A percentile compares a stretch with the other conserved stretches of the same genome.
phyloP scores from a whole-genome alignment of 1,140 invertebrate genomes.

The Ceratoteleas bidentatus region DNA sequence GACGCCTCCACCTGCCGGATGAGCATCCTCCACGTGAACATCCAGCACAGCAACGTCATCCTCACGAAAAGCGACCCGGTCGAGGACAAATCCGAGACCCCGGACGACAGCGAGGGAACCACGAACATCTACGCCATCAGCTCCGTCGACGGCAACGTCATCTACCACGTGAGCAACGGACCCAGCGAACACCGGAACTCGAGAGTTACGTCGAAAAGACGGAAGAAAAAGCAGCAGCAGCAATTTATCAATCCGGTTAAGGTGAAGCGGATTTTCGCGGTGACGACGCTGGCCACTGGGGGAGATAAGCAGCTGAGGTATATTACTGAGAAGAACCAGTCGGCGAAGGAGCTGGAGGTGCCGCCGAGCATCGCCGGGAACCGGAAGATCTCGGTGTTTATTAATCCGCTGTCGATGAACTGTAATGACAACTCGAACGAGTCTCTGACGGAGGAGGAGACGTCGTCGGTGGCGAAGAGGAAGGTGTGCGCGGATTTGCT shows the following conservation, averaged over 20 bases:
- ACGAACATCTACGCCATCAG: slow-evolving; percentile 92
- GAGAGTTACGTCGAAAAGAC: slow-evolving; percentile 67
- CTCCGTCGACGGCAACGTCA: slow-evolving; percentile 91
- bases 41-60: slow-evolving; percentile 85
- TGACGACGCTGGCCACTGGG: slow-evolving; percentile 78
- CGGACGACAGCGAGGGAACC: slow-evolving; percentile 80
- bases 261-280: slow-evolving; percentile 80
- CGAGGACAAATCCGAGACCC: slow-evolving; percentile 74
- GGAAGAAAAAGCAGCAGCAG: slow-evolving; percentile 53
- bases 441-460: slow-evolving; percentile 75
- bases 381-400: slow-evolving; percentile 82
- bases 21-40: slow-evolving; percentile 91
- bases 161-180: slow-evolving; percentile 88
- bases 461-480: slow-evolving; percentile 59
- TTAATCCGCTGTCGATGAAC: slow-evolving; percentile 81
- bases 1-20: slow-evolving; percentile 92
- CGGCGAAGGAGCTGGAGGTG: slow-evolving; percentile 81
- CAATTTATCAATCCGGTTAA: slow-evolving; percentile 78
- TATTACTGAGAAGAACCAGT: slow-evolving; percentile 81
- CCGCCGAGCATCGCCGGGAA: slow-evolving; percentile 81
- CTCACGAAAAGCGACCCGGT: slow-evolving; percentile 74
- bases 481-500: slow-evolving; percentile 70
- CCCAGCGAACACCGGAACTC: slow-evolving; percentile 73
- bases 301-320: slow-evolving; percentile 78
- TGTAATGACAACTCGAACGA: slow-evolving; percentile 76